A percentile compares a stretch with the other conserved stretches of the same genome.
phyloP scores from a whole-genome alignment of 2,113 vertebrate genomes.

The Azemiops feae region DNA sequence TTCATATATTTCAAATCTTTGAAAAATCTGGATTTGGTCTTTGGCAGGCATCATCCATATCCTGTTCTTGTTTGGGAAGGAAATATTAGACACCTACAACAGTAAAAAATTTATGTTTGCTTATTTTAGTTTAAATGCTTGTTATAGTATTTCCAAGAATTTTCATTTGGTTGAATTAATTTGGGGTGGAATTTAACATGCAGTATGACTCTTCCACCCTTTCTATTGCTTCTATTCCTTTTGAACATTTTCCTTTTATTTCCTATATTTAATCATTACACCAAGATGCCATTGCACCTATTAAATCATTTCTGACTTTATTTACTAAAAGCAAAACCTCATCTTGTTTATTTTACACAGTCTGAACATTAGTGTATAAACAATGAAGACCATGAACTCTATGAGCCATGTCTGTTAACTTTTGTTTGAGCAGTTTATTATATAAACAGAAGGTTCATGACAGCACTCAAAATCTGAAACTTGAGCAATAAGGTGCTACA shows the following conservation, averaged over 20 bases:
- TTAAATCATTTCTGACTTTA: background rate
- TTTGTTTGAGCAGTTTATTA: background rate
- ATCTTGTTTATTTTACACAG: background rate
- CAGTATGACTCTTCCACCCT: background rate
- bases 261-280: background rate
- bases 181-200: background rate
- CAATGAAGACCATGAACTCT: background rate
- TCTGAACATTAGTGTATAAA: background rate
- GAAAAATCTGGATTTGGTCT: background rate
- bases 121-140: background rate
- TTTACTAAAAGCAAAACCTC: background rate
- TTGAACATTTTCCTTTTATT: background rate
- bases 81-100: background rate
- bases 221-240: background rate
- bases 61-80: background rate
- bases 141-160: background rate
- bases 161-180: background rate
- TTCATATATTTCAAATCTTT: background rate
- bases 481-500: background rate
- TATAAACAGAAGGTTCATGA: background rate
- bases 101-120: background rate
- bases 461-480: background rate
- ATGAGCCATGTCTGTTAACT: background rate
- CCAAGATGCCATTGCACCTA: background rate
- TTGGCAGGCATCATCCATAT: background rate